Evolutionary conservation across 2,888 invertebrate genomes (phyloP).

Genomic region (Perdita meconis): DNA sequence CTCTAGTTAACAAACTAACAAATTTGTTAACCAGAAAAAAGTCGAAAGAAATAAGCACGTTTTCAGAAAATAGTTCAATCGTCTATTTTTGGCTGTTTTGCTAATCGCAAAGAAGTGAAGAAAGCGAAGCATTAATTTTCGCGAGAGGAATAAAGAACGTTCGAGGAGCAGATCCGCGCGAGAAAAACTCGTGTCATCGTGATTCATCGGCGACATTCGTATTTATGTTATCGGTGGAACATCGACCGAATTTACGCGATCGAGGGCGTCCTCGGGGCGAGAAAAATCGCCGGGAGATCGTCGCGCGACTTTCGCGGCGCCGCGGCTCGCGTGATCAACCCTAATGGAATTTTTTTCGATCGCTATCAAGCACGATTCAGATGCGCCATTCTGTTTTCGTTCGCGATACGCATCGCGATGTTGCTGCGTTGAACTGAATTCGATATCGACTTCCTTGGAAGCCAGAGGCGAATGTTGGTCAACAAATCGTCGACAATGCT

Average conservation of each 20-base stretch:
- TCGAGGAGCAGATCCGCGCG: background rate
- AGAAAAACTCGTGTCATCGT: background rate
- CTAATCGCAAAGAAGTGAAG: no score
- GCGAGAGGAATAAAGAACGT: slow-evolving; percentile 1
- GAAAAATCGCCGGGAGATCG: slow-evolving; percentile 29
- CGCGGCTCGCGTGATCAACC: slow-evolving; percentile 22
- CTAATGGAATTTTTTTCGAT: slow-evolving; percentile 10
- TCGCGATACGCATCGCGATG: slow-evolving; percentile 29
- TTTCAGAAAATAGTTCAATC: no score
- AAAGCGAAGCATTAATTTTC: no score
- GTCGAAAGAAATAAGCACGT: no score
- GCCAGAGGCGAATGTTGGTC: no score
- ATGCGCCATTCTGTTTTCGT: slow-evolving; percentile 10
- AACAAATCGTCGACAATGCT: no score
- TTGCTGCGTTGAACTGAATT: background rate
- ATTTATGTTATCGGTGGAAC: background rate
- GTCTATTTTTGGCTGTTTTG: no score
- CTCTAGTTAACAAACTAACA: no score
- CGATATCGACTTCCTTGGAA: slow-evolving; percentile 16
- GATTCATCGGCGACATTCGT: background rate
- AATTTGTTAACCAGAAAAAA: no score
- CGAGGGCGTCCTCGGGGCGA: background rate
- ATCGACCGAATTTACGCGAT: background rate
- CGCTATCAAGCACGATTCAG: slow-evolving; percentile 1
- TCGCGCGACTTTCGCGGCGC: background rate